Evolutionary conservation across 2,797 vertebrate genomes (phyloP).

Genomic region (Anisognathus igniventris): DNA sequence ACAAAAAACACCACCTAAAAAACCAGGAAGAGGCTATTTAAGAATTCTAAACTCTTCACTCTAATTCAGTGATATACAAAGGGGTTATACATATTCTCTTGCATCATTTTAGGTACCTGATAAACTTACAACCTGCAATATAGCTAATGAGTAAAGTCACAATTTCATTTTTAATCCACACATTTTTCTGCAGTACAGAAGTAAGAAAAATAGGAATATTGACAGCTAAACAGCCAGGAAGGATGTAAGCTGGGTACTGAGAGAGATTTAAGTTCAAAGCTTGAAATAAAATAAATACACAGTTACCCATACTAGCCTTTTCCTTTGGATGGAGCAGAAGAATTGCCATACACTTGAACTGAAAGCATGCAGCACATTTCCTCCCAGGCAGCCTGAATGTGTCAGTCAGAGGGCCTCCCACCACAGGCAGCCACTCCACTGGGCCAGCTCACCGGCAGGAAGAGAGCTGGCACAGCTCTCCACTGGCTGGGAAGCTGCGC

Average conservation of each 20-base stretch:
- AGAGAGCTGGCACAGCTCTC: neutral
- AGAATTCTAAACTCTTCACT: neutral
- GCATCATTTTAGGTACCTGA: neutral
- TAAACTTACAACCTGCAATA: neutral
- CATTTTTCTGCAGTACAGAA: neutral
- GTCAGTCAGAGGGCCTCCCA: neutral
- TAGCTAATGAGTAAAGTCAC: neutral
- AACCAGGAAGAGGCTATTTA: neutral
- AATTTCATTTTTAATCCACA: neutral
- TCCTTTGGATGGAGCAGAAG: neutral
- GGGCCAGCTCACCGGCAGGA: neutral
- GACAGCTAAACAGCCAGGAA: neutral
- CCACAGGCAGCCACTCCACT: neutral
- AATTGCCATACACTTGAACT: neutral
- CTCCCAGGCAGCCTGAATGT: neutral
- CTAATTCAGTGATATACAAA: neutral
- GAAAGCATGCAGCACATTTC: neutral
- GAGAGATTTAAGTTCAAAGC: neutral
- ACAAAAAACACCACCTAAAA: neutral
- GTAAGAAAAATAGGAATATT: neutral
- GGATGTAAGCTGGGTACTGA: neutral
- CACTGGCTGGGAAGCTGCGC: neutral
- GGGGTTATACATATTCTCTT: neutral
- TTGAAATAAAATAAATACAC: neutral
- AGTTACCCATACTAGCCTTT: neutral